phyloP scores from a whole-genome alignment of 1,140 invertebrate species.

The Maniola jurtina region DNA sequence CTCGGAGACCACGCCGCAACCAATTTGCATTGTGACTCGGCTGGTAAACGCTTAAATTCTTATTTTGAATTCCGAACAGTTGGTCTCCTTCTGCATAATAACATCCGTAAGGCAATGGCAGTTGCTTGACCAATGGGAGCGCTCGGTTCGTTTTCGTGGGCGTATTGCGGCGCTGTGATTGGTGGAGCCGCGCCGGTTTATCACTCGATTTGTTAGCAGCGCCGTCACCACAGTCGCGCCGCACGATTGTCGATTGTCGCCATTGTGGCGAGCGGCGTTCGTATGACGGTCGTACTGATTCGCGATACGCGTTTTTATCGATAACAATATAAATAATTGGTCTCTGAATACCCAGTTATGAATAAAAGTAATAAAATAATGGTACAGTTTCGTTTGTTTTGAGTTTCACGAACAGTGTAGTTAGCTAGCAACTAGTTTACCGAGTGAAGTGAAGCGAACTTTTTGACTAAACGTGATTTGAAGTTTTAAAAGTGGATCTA shows the following conservation, averaged over 20 bases:
- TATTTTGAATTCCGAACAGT: conserved; percentile 71
- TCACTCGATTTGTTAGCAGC: conserved; percentile 70
- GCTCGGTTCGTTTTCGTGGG: conserved; percentile 57
- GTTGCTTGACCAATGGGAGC: conserved; percentile 69
- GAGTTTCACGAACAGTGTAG: conserved; percentile 38
- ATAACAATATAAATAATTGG: conserved; percentile 42
- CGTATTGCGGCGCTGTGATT: conserved; percentile 58
- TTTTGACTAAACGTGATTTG: conserved; percentile 34
- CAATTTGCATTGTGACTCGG: conserved; percentile 73
- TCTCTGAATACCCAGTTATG: conserved; percentile 48
- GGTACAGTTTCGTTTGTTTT: conserved; percentile 38
- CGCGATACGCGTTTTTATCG: conserved; percentile 56
- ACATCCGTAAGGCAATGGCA: conserved; percentile 76
- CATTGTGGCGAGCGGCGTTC: conserved; percentile 67
- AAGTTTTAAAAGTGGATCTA: conserved; percentile 63
- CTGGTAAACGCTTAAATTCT: conserved; percentile 75
- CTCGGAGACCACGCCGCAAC: conserved; percentile 64
- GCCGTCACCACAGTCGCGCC: conserved; percentile 65
- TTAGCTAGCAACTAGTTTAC: conserved; percentile 5
- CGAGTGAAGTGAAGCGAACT: conserved; percentile 53
- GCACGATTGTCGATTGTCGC: conserved; percentile 74
- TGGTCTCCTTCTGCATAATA: conserved; percentile 75
- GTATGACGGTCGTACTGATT: conserved; percentile 58
- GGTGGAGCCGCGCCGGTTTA: conserved; percentile 54
- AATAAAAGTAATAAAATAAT: conserved; percentile 40